Evolutionary conservation across 1,140 invertebrate species (phyloP).

Genomic region (Drosophila santomea): DNA sequence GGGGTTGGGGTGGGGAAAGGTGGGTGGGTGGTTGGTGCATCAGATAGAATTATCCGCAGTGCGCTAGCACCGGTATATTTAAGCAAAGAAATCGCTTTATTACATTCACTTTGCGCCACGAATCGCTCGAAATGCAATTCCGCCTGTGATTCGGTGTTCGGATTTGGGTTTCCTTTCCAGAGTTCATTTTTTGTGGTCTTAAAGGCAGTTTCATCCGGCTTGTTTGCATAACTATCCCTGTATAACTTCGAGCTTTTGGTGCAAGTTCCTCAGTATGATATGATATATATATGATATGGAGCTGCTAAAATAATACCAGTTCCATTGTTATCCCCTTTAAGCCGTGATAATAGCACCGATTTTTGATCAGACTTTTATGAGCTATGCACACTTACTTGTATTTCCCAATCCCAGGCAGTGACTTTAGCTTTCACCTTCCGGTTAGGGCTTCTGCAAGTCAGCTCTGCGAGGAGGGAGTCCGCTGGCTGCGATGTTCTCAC

Average conservation of each 20-base stretch:
- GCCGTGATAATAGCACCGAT: too few relatives aligned
- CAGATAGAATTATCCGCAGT: conserved; percentile 63
- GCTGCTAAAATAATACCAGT: too few relatives aligned
- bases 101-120: conserved; percentile 46
- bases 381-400: not conserved
- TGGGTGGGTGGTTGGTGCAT: conserved; percentile 8
- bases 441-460: conserved; percentile 35
- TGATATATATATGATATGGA: too few relatives aligned
- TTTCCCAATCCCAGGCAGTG: not conserved
- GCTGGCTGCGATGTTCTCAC: conserved; percentile 52
- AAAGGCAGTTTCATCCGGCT: conserved; percentile 14
- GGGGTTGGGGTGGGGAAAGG: not conserved
- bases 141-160: conserved; percentile 27
- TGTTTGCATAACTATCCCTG: not conserved
- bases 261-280: too few relatives aligned
- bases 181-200: conserved; percentile 5
- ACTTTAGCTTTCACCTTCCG: conserved; percentile 8
- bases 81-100: conserved; percentile 57
- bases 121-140: conserved; percentile 40
- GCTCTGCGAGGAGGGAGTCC: conserved; percentile 10
- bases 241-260: conserved; percentile 9
- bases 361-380: too few relatives aligned
- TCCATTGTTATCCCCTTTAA: too few relatives aligned
- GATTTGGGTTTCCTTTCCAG: conserved; percentile 15
- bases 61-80: conserved; percentile 51